These are phyloP conservation scores for Iguana delicatissima DNA, from an alignment of 2,797 vertebrate species.

Conservation along the genomic window DNA sequence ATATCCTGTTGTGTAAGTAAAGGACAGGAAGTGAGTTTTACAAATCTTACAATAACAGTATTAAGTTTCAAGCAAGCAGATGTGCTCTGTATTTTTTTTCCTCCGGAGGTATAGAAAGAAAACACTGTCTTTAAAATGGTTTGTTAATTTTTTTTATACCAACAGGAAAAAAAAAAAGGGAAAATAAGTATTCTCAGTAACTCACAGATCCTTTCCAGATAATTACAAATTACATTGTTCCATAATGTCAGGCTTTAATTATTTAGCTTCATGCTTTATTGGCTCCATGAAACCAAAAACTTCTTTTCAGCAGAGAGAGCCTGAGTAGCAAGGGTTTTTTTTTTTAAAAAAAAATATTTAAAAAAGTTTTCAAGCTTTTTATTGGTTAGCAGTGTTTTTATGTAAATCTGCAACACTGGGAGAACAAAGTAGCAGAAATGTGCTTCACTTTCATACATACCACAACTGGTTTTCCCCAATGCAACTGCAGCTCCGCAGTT, in stretches of 20 bases:
- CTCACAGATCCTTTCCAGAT: background rate
- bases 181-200: conserved; percentile 44
- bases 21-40: conserved; percentile 84
- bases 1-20: conserved; percentile 82
- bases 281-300: conserved; percentile 63
- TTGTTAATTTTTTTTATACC: no score
- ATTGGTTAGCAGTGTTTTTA: conserved; percentile 52
- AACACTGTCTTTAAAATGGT: conserved; percentile 14
- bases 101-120: background rate
- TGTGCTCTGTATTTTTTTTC: conserved; percentile 47
- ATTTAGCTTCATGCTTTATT: conserved; percentile 62
- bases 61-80: conserved; percentile 73
- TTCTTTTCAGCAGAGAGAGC: conserved; percentile 41
- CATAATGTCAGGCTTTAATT: conserved; percentile 56
- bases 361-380: conserved; percentile 1
- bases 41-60: conserved; percentile 68
- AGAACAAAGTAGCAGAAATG: conserved; percentile 33
- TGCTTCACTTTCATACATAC: conserved; percentile 53
- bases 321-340: no score
- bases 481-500: conserved; percentile 35
- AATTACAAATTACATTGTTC: conserved; percentile 41
- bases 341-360: no score
- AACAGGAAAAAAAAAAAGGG: background rate
- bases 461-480: conserved; percentile 44
- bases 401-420: conserved; percentile 53